Base-by-base conservation (phyloP, 2,113 vertebrate species). In the Syrrhaptes paradoxus region DNA sequence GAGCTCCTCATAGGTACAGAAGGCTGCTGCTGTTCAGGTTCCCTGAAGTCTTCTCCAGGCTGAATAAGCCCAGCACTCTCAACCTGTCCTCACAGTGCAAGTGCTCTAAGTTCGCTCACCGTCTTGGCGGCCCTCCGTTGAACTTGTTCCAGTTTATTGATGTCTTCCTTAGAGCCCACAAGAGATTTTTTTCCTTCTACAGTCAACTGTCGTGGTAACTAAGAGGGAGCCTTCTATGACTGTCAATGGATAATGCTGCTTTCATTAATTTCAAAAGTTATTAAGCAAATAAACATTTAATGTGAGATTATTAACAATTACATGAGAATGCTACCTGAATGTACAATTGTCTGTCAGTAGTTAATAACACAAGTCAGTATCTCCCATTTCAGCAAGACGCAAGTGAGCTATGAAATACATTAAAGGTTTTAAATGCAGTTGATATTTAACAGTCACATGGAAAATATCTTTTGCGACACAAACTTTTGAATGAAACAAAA, bases 361-460 rank as follows among this genome's bases (percentile, higher is more conserved):
- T 51, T 41, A 65, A 13, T 48, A 77, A 66, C 59, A 57, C 12
- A 22, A 79, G n/a, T n/a, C 66, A 78, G 38, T 6, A 62, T 15
- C 28, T 86, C 43, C 36, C 31, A 58, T 66, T 85, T 90, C 54
- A 59, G 82, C 82, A 49, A 51, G 62, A 90, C 43, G 55, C 79
- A 65, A 78, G 82, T 25, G 72, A 96, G 63, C 83, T 86, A 54
- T 16, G 21, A 91, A 91, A 94, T 55, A 81, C 10, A 72, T 10
- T 29, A 73, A 84, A 80, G 55, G 22, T 77, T 88, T 55, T 49
- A 32, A 79, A 34, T 86, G n/a, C 59, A 59, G 61, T 52, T 79
- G 65, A 66, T 70, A 95, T n/a, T 94, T 78, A 84, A 88, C 32
- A 95, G 87, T 79, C 92, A 86, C 46, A 66, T 5, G 48, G 91